These are phyloP conservation scores for Tachuris rubrigastra DNA, from an alignment of 2,113 vertebrate genomes.

Conservation along the genomic window DNA sequence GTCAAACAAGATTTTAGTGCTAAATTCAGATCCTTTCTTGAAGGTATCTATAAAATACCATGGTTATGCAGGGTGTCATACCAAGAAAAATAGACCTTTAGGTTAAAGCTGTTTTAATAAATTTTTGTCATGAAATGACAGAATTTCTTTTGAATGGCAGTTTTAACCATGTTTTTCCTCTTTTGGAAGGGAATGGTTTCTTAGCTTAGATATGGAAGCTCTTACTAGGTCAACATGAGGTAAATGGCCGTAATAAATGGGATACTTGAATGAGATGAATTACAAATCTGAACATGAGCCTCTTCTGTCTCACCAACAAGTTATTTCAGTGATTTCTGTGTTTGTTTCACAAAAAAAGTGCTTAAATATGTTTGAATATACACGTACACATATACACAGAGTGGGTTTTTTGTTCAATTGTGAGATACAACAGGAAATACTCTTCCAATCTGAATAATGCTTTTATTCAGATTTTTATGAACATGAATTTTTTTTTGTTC, in stretches of 20 bases:
- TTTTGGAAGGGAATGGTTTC: neutral
- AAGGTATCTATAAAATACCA: neutral
- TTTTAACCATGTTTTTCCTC: neutral
- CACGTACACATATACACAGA: neutral
- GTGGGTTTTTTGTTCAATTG: fast-evolving
- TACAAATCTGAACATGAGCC: neutral
- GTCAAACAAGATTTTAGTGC: neutral
- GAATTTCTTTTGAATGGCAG: neutral
- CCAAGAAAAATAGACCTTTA: neutral
- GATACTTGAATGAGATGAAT: neutral
- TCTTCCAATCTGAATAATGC: neutral
- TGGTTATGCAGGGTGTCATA: neutral
- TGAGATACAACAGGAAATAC: neutral
- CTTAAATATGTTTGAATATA: neutral
- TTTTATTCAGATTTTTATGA: neutral
- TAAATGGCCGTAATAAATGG: neutral
- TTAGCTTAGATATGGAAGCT: neutral
- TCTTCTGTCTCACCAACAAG: neutral
- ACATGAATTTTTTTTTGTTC: neutral
- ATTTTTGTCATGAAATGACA: neutral
- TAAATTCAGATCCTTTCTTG: neutral
- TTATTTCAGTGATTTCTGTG: neutral
- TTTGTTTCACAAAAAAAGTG: neutral
- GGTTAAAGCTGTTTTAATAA: neutral
- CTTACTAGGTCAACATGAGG: neutral